Evolutionary conservation across 2,888 invertebrate species (phyloP).

Genomic region (Catocala fraxini): DNA sequence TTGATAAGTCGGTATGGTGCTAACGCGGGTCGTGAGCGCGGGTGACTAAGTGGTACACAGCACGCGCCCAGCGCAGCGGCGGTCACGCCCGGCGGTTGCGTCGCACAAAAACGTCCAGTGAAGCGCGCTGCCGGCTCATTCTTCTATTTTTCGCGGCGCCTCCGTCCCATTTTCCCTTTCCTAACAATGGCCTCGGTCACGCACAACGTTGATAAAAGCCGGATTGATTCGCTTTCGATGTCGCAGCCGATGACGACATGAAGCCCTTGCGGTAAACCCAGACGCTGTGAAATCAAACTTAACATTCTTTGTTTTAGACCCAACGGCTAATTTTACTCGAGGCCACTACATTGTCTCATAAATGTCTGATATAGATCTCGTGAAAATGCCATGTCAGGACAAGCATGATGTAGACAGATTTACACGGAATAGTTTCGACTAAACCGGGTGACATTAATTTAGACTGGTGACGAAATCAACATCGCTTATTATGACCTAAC

Average conservation of each 20-base stretch:
- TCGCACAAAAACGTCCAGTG: slow-evolving; percentile 59
- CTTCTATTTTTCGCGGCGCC: slow-evolving; percentile 76
- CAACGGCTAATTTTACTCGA: slow-evolving; percentile 15
- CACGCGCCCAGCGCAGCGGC: slow-evolving; percentile 61
- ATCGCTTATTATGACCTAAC: slow-evolving; percentile 35
- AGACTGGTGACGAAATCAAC: slow-evolving; percentile 35
- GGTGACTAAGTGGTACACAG: slow-evolving; percentile 71
- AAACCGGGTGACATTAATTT: slow-evolving; percentile 43
- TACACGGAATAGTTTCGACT: slow-evolving; percentile 31
- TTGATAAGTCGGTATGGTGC: slow-evolving; percentile 58
- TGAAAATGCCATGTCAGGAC: slow-evolving; percentile 31
- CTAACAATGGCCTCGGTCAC: slow-evolving; percentile 85
- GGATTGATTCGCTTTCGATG: slow-evolving; percentile 85
- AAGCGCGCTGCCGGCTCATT: slow-evolving; percentile 74
- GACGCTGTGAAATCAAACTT: slow-evolving; percentile 66
- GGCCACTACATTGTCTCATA: too few relatives aligned
- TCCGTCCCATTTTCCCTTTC: slow-evolving; percentile 83
- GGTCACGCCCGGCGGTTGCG: slow-evolving; percentile 57
- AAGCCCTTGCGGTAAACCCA: slow-evolving; percentile 74
- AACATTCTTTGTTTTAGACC: slow-evolving; percentile 61
- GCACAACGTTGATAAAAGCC: slow-evolving; percentile 77
- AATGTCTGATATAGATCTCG: slow-evolving; percentile 46
- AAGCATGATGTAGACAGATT: slow-evolving; percentile 43
- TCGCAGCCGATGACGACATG: slow-evolving; percentile 75
- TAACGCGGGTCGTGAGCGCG: slow-evolving; percentile 72